phyloP scores from a whole-genome alignment of 1,140 invertebrate species.

The Drosophila teissieri region DNA sequence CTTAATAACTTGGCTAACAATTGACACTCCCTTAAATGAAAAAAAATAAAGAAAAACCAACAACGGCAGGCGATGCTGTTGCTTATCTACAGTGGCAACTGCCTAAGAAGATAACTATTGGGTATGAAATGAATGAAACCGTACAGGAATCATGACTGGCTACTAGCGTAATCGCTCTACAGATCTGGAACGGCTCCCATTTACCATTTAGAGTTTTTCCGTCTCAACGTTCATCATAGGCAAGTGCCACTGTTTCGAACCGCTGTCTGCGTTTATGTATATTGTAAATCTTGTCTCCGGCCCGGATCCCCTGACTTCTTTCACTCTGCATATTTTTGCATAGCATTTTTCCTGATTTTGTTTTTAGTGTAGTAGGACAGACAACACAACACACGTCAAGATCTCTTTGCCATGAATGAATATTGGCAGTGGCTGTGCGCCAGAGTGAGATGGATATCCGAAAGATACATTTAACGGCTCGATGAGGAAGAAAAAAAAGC shows the following conservation, averaged over 20 bases:
- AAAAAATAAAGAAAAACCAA: conserved; percentile 34
- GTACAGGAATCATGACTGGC: not conserved
- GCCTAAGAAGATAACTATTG: conserved; percentile 21
- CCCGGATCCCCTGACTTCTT: conserved; percentile 57
- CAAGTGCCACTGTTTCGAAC: conserved; percentile 41
- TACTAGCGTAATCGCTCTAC: not conserved
- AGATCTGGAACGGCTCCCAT: conserved; percentile 1
- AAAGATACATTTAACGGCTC: conserved; percentile 55
- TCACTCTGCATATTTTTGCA: conserved; percentile 83
- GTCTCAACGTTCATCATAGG: conserved; percentile 12
- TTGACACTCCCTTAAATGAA: conserved; percentile 78
- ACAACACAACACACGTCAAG: conserved; percentile 46
- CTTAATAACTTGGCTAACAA: conserved; percentile 82
- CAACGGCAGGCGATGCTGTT: conserved; percentile 41
- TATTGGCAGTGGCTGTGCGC: conserved; percentile 65
- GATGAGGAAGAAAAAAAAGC: conserved; percentile 56
- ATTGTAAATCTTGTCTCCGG: conserved; percentile 71
- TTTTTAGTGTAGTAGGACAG: conserved; percentile 60
- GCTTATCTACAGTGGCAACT: conserved; percentile 47
- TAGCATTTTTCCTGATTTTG: conserved; percentile 68
- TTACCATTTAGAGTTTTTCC: conserved; percentile 28
- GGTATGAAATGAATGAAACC: not conserved
- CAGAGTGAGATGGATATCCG: conserved; percentile 36
- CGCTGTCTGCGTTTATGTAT: conserved; percentile 49
- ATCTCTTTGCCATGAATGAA: conserved; percentile 77